A percentile compares a stretch with the other conserved stretches of the same genome.
These are phyloP conservation scores for Marmota monax DNA, from an alignment of 2,113 vertebrate genomes.

Conservation along the genomic window DNA sequence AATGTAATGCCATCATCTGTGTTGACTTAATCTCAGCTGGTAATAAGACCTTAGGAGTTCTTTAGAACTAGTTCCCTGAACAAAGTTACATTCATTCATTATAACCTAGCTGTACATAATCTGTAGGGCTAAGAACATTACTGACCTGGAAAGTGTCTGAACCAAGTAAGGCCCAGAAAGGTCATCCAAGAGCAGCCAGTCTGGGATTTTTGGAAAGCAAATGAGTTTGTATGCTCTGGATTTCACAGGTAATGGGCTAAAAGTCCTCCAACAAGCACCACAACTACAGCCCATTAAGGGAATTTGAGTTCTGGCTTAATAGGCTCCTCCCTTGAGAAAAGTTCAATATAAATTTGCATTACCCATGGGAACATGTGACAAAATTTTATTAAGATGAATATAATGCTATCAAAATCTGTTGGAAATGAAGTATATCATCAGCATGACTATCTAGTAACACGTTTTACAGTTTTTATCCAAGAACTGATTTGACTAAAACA, in stretches of 20 bases:
- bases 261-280: not conserved
- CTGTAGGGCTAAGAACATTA: not conserved
- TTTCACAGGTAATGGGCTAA: not conserved
- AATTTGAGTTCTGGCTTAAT: not conserved
- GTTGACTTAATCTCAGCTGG: not conserved
- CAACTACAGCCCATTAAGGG: not conserved
- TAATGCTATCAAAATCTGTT: not conserved
- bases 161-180: not conserved
- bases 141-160: not conserved
- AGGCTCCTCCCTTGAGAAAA: not conserved
- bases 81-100: not conserved
- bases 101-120: not conserved
- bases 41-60: not conserved
- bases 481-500: not conserved
- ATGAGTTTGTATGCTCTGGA: not conserved
- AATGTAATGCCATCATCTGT: not conserved
- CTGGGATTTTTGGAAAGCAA: not conserved
- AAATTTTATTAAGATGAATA: slow-evolving; percentile 8
- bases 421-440: not conserved
- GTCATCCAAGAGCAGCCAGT: not conserved
- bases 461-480: not conserved
- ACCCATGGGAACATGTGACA: not conserved
- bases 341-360: not conserved
- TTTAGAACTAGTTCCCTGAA: not conserved
- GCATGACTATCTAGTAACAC: not conserved